Evolutionary conservation across 2,888 invertebrate species (phyloP), one percentile per base, ranked within the genome.

Genomic region (Agrochola lychnidis): DNA sequence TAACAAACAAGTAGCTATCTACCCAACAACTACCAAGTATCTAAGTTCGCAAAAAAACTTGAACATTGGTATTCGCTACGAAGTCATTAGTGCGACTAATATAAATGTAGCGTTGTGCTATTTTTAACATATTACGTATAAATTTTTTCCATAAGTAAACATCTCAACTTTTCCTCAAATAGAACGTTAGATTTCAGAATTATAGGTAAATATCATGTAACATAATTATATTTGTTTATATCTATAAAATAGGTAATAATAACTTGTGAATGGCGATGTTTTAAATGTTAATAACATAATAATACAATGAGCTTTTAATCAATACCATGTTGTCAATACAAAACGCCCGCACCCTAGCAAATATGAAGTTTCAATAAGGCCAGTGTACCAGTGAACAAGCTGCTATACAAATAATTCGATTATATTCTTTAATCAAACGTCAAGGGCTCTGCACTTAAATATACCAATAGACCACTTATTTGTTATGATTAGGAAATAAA

Each of bases 151-250:
- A 51, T 57, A 36, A 40, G 16, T n/a, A 63, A 74, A 77, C 51
- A 59, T 53, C 53, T 73, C 61, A 42, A 72, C 51, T 70, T 83
- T 81, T 82, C 71, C 74, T 70, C 30, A 74, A 75, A 71, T 73
- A 48, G 42, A 68, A 63, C 12, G 19, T 64, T 78, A 30, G 61
- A 63, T 63, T 36, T 4, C 51, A 68, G 40, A 40, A 69, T 57
- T 68, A 36, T 57, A n/a, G n/a, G n/a, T n/a, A 51, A 5, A 45
- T 14, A 57, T 36, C 25, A 16, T 14, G 22, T 30, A 12, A 14
- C 9, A 56, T 36, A 22, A 30, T 48, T 59, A 12, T 48, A 30
- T 45, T 61, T 59, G 2, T 70, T 30, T n/a, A 3, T 45, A 59
- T 64, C 30, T 40, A 68, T 59, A 73, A 70, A 73, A 59, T 56